Conservation (phyloP, 2,888 invertebrate species). For the Gerosis bhagava region DNA sequence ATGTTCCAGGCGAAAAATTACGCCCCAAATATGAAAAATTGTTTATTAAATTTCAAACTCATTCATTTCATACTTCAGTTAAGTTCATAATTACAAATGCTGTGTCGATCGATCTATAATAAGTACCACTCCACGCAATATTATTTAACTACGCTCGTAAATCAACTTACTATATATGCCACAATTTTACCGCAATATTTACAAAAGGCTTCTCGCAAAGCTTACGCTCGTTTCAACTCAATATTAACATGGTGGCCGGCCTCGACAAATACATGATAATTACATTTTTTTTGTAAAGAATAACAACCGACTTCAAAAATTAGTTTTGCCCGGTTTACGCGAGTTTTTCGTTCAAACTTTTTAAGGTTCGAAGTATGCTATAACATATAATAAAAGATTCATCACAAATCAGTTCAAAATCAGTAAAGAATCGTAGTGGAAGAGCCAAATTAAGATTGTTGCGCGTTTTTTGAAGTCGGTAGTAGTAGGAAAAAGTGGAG, state of each 20-base stretch:
- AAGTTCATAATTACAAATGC: conserved; percentile 17
- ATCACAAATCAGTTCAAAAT: too few relatives aligned
- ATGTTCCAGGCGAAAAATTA: conserved; percentile 59
- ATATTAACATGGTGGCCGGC: conserved; percentile 61
- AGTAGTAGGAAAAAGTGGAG: too few relatives aligned
- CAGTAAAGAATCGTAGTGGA: too few relatives aligned
- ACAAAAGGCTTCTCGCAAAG: conserved; percentile 42
- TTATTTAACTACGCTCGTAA: conserved; percentile 13
- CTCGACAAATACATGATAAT: conserved; percentile 58
- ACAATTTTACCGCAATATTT: conserved; percentile 33
- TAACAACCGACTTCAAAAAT: too few relatives aligned
- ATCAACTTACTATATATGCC: conserved; percentile 9
- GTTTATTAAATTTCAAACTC: conserved; percentile 9
- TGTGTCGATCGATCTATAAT: conserved; percentile 18
- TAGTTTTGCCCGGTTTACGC: too few relatives aligned
- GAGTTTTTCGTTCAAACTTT: too few relatives aligned
- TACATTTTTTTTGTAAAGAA: too few relatives aligned
- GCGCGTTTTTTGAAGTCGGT: too few relatives aligned
- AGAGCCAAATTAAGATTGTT: too few relatives aligned
- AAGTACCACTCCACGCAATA: conserved; percentile 21
- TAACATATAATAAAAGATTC: too few relatives aligned
- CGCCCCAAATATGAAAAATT: neutral
- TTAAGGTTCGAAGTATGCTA: too few relatives aligned
- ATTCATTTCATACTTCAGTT: conserved; percentile 13
- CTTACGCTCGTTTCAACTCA: conserved; percentile 37